These are phyloP conservation scores for Pseudanteris insignis DNA, from an alignment of 2,888 invertebrate genomes.

Conservation along the genomic window DNA sequence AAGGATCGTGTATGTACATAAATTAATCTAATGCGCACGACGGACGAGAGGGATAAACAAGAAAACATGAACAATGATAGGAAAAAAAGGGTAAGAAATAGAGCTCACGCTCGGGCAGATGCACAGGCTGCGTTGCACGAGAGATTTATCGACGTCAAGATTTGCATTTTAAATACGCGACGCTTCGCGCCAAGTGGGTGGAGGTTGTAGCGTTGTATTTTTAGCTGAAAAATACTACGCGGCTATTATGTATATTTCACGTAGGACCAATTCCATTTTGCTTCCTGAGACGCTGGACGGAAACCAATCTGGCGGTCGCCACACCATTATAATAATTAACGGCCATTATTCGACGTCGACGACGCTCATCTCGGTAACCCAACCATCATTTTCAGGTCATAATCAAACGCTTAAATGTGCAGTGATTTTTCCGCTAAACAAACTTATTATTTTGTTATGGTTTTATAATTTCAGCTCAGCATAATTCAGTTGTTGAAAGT, in stretches of 20 bases:
- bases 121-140: constrained; percentile 49
- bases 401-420: too few species aligned
- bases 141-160: constrained; percentile 58
- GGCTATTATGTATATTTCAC: constrained; percentile 36
- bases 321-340: constrained; percentile 42
- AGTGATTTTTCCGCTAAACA: too few species aligned
- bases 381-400: too few species aligned
- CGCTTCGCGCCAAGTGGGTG: constrained; percentile 47
- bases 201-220: constrained; percentile 33
- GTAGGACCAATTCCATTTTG: constrained; percentile 23
- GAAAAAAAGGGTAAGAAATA: constrained; percentile 18
- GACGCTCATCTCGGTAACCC: constrained; percentile 31
- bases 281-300: constrained; percentile 4
- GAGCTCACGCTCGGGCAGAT: constrained; percentile 9
- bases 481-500: too few species aligned
- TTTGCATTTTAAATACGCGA: constrained; percentile 61
- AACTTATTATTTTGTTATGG: too few species aligned
- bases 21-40: constrained; percentile 23
- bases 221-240: constrained; percentile 32
- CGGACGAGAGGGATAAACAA: constrained; percentile 13
- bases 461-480: too few species aligned
- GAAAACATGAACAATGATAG: constrained; percentile 24
- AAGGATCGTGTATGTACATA: constrained; percentile 26
- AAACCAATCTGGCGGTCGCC: constrained; percentile 15
- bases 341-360: constrained; percentile 26